Conservation (phyloP, 2,888 invertebrate genomes). For the Leucophenga maculata region DNA sequence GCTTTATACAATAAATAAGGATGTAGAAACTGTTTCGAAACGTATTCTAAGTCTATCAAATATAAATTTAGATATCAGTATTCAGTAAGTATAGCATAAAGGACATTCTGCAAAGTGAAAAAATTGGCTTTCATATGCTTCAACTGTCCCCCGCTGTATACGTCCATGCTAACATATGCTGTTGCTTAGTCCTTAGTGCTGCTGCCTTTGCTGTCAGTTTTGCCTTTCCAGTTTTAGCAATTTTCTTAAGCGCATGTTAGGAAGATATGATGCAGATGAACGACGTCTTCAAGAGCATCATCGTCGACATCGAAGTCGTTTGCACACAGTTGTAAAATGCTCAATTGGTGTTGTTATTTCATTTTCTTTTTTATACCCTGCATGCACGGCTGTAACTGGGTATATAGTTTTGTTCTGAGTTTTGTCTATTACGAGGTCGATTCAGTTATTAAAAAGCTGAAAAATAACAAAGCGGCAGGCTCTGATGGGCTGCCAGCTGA, state of each 20-base stretch:
- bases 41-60: too few relatives aligned
- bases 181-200: neutral
- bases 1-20: neutral
- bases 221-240: neutral
- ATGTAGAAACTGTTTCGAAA: too few relatives aligned
- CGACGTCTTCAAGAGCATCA: too few relatives aligned
- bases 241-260: constrained; percentile 7
- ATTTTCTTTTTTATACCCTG: neutral
- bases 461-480: too few relatives aligned
- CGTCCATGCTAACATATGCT: too few relatives aligned
- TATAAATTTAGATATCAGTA: too few relatives aligned
- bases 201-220: constrained; percentile 36
- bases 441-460: too few relatives aligned
- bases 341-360: constrained; percentile 35
- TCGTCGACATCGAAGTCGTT: neutral
- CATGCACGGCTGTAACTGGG: neutral
- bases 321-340: constrained; percentile 33
- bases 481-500: too few relatives aligned
- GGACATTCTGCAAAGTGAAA: neutral
- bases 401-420: too few relatives aligned
- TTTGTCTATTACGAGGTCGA: too few relatives aligned
- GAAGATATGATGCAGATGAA: constrained; percentile 6
- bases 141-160: too few relatives aligned
- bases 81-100: too few relatives aligned
- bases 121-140: neutral